Evolutionary conservation across 2,797 vertebrate genomes (phyloP).

Genomic region (Chromobotia macracanthus): DNA sequence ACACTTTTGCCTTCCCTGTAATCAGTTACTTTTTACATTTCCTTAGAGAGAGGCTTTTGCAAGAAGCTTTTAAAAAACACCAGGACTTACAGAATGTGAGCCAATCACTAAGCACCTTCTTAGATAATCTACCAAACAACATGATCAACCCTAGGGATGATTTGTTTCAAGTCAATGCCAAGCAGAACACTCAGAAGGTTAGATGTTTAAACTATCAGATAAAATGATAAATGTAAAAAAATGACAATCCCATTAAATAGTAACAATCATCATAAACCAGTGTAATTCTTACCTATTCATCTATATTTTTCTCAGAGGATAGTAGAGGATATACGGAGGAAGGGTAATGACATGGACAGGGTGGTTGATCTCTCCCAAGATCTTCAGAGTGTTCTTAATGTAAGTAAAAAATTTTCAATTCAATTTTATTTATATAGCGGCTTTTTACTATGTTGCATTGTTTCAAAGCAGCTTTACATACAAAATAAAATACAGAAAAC

Average conservation of each 20-base stretch:
- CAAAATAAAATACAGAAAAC: too few species aligned
- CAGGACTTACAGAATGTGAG: conserved; percentile 86
- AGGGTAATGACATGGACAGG: conserved; percentile 80
- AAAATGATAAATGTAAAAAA: neutral
- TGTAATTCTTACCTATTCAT: neutral
- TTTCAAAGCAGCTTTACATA: too few species aligned
- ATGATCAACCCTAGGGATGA: conserved; percentile 78
- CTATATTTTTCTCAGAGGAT: conserved; percentile 76
- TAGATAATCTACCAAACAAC: conserved; percentile 84
- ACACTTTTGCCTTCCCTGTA: neutral
- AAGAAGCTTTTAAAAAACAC: conserved; percentile 80
- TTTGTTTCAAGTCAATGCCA: conserved; percentile 82
- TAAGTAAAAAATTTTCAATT: conserved; percentile 63
- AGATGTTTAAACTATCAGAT: conserved; percentile 42
- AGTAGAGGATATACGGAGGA: conserved; percentile 85
- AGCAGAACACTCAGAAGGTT: conserved; percentile 89
- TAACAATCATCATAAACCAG: neutral
- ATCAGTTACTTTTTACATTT: neutral
- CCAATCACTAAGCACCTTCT: conserved; percentile 87
- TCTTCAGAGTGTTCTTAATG: conserved; percentile 83
- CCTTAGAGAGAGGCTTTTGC: conserved; percentile 85
- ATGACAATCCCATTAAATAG: neutral
- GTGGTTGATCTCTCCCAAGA: conserved; percentile 82
- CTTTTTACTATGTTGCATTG: too few species aligned
- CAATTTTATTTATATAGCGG: too few species aligned